Evolutionary conservation across 2,113 vertebrate species (phyloP), one percentile per base, ranked within the genome.

Genomic region (Lasiurus borealis): DNA sequence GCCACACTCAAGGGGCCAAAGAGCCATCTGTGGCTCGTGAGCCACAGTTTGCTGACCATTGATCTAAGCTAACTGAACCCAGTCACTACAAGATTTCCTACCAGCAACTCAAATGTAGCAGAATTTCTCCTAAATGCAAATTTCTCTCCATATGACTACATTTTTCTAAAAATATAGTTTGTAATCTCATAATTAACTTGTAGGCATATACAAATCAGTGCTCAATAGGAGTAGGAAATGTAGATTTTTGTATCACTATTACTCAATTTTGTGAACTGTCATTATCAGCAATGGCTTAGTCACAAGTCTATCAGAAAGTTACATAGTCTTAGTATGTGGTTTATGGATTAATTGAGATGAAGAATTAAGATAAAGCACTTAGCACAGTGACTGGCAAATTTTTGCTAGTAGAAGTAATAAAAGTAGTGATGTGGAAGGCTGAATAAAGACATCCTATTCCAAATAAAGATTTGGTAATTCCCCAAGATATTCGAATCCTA

Each of bases 241-340:
- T n/a, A 89, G 44, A 78, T 94, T 93, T 75, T 75, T 94, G 36
- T 89, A 85, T 84, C 68, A 94, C 36, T 78, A 59, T 93, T 91
- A 93, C 44, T 93, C 50, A 40, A n/a, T 87, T 94, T 96, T 87
- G 52, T 71, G 80, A 94, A 85, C 94, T 72, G 16, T 91, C 54
- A 71, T 77, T 88, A 68, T 78, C 88, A 95, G 27, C 57, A 75
- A n/a, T 73, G 57, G 71, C 44, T 95, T 91, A 93, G 91, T 95
- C 75, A 93, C 31, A 92, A 90, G 69, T 40, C 73, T 88, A 27
- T 68, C 62, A 95, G 81, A 80, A 92, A 92, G 7, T 82, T 78
- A 72, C 2, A 68, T 46, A 71, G 12, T 89, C 52, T 92, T 50
- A 88, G 3, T 96, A 27, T 84, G 78, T 87, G 57, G 36, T 21